These are phyloP conservation scores for Corynorhinus townsendii DNA, from an alignment of 2,113 vertebrate genomes.

Conservation along the genomic window DNA sequence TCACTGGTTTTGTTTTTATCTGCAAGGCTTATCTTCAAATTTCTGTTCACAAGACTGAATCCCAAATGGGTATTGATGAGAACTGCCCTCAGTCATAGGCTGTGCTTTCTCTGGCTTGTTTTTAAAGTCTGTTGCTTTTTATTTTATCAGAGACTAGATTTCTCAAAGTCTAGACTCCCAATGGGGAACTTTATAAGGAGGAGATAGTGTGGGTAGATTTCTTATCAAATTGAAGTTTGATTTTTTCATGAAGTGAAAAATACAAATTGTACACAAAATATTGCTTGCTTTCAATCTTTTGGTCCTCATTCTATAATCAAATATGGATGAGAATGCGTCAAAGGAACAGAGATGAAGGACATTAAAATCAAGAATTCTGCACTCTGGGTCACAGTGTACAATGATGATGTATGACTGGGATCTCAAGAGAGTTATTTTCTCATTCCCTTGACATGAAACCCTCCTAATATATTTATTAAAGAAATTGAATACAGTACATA, in stretches of 20 bases:
- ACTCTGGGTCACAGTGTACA: background rate
- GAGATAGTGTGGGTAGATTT: background rate
- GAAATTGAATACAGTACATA: background rate
- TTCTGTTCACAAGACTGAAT: background rate
- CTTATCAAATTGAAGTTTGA: slow-evolving; percentile 14
- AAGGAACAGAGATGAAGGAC: background rate
- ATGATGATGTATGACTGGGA: background rate
- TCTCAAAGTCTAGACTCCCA: background rate
- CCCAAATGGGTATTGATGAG: background rate
- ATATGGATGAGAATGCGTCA: background rate
- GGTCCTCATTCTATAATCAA: background rate
- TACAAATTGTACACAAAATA: background rate
- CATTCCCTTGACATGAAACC: background rate
- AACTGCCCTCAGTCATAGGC: background rate
- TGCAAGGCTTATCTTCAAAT: background rate
- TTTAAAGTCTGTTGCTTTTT: background rate
- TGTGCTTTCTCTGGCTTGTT: background rate
- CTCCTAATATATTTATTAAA: background rate
- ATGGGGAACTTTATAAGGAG: background rate
- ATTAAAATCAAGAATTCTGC: background rate
- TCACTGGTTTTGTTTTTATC: background rate
- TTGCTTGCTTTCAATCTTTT: slow-evolving; percentile 20
- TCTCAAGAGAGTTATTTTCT: background rate
- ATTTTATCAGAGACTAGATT: background rate
- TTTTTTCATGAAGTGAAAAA: slow-evolving; percentile 23